These are phyloP conservation scores for Clusia tigrina DNA, from an alignment of 2,888 invertebrate species.

Conservation along the genomic window DNA sequence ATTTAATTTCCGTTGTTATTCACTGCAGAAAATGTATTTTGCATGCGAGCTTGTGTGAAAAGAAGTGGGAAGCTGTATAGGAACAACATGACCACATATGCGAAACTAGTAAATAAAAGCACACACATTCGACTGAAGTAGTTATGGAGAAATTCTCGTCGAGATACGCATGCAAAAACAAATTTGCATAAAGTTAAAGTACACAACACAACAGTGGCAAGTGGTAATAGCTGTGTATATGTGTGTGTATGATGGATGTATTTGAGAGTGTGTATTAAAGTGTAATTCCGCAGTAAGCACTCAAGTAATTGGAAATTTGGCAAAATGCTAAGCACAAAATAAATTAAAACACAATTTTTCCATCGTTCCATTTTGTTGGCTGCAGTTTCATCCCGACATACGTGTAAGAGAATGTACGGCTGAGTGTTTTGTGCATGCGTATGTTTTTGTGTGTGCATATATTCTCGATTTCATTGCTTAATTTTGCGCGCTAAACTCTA, in stretches of 20 bases:
- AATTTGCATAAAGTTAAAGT: slow-evolving; percentile 24
- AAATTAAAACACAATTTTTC: too few species aligned
- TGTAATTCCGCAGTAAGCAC: too few species aligned
- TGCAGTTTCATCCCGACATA: too few species aligned
- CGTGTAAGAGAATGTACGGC: too few species aligned
- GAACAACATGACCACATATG: not conserved
- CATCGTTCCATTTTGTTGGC: too few species aligned
- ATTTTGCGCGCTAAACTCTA: slow-evolving; percentile 21
- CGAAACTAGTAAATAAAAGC: not conserved
- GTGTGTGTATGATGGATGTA: not conserved
- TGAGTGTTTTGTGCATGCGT: too few species aligned
- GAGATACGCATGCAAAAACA: not conserved
- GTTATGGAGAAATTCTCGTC: not conserved
- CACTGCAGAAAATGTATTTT: slow-evolving; percentile 14
- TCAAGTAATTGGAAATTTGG: too few species aligned
- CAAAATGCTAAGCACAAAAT: too few species aligned
- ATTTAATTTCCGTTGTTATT: slow-evolving; percentile 32
- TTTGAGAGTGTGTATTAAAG: too few species aligned
- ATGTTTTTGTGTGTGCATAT: too few species aligned
- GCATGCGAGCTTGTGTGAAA: slow-evolving; percentile 1
- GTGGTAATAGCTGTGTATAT: not conserved
- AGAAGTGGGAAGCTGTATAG: not conserved
- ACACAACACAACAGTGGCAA: slow-evolving; percentile 3
- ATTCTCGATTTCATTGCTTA: slow-evolving; percentile 21
- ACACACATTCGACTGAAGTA: not conserved